Percentiles rank a stretch among this genome's conserved stretches.
These are phyloP conservation scores for Seladonia tumulorum DNA, from an alignment of 2,888 invertebrate species.

Conservation along the genomic window DNA sequence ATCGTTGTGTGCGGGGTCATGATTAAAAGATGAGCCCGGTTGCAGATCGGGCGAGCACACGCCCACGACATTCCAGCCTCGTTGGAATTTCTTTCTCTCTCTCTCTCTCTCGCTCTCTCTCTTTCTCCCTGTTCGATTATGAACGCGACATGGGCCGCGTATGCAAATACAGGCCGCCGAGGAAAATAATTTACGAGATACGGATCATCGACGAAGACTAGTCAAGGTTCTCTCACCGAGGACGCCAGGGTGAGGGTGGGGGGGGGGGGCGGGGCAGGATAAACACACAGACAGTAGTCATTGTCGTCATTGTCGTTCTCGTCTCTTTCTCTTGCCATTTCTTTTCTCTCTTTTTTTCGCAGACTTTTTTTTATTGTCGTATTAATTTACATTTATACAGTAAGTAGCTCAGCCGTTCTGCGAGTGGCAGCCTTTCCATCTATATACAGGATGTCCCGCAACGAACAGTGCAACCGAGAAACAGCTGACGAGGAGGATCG, in stretches of 20 bases:
- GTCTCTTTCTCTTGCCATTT: neutral
- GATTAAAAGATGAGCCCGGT: conserved; percentile 59
- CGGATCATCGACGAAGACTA: conserved; percentile 24
- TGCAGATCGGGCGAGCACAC: conserved; percentile 58
- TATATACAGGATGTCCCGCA: conserved; percentile 48
- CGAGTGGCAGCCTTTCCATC: conserved; percentile 61
- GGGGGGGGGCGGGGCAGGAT: neutral
- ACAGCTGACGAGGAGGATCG: neutral
- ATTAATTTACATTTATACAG: conserved; percentile 81
- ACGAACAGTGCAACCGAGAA: neutral
- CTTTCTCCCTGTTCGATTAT: conserved; percentile 32
- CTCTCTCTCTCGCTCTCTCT: conserved; percentile 64
- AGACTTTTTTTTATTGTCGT: conserved; percentile 65
- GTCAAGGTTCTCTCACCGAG: conserved; percentile 39
- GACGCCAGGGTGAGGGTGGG: neutral
- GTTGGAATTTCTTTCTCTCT: conserved; percentile 66
- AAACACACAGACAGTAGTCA: neutral
- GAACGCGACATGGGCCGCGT: neutral
- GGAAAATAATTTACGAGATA: conserved; percentile 34
- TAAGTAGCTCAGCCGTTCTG: conserved; percentile 60
- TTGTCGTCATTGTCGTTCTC: neutral
- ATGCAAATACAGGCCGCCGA: conserved; percentile 18
- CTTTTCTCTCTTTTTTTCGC: conserved; percentile 11
- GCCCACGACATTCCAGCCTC: conserved; percentile 67
- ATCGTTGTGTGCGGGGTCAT: conserved; percentile 1